Base-by-base conservation (phyloP, 2,113 vertebrate genomes). In the Eclectus roratus region DNA sequence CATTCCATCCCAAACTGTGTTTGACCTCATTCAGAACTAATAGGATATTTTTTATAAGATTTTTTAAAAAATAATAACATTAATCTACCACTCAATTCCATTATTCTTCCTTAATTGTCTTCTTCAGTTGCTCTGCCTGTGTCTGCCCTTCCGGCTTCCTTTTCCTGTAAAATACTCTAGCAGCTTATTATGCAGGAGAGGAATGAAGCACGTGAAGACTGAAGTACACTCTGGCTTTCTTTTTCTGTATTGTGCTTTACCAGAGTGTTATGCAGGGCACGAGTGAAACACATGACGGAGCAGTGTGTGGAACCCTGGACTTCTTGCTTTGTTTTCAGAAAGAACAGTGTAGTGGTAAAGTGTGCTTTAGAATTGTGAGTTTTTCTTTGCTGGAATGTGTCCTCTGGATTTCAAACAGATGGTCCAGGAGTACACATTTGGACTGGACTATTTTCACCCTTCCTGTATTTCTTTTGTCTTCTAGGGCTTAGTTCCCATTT, bases 1-100 rank as follows among this genome's bases (percentile, higher is more conserved):
- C 66, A 80, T 88, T 89, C 79, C 55, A 80, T 83, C 68, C 76
- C 79, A 94, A 96, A 93, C 79, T 63, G 79, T 71, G 43, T 68
- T 97, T 96, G 90, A 86, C 90, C 91, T 94, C 55, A 58, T 93
- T 93, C 47, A 50, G 64, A 91, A 66, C 39, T 90, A 90, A 80
- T 16, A 80, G 79, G 76, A 50, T 88, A 66, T 85, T 95, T 93
- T 89, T 93, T 50, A 77, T 78, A 80, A 80, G 70, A 46, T 76
- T 73, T 14, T 13, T 44, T 76, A 87, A 87, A 79, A 39, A 10
- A 10, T 37, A 85, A 56, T 52, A 88, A 35, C 43, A 68, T 78
- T 88, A 21, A 78, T 80, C 58, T 80, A 63, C 55, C 44, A 55
- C 43, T 90, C 50, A 55, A 47, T 91, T 91, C 64, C 50, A 64